These are phyloP conservation scores for Syrista parreyssii DNA, from an alignment of 2,888 invertebrate genomes.

Conservation along the genomic window DNA sequence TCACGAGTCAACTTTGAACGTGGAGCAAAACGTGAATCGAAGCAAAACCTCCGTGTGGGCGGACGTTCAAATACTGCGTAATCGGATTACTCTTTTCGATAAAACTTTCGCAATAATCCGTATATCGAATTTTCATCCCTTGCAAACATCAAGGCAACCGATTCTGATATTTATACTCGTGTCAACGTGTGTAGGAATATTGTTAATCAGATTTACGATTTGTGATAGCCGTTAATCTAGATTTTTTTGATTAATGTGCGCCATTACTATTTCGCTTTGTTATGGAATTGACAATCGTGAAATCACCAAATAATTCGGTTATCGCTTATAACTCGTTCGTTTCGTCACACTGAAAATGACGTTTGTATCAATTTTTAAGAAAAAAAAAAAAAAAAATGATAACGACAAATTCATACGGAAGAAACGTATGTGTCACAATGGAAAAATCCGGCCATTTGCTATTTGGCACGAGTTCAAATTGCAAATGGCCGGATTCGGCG, in stretches of 20 bases:
- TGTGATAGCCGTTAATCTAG: not conserved
- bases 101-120: not conserved
- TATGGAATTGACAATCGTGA: not conserved
- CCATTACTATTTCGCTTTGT: not conserved
- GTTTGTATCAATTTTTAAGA: not conserved
- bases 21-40: not conserved
- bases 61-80: not conserved
- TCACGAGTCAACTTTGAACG: not conserved
- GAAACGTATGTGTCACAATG: not conserved
- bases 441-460: not conserved
- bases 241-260: not conserved
- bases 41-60: not conserved
- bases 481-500: not conserved
- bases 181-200: not conserved
- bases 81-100: not conserved
- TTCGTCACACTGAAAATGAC: not conserved
- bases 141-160: not conserved
- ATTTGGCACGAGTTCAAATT: constrained; percentile 9
- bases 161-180: not conserved
- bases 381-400: not conserved
- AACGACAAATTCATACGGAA: not conserved
- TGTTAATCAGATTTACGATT: not conserved
- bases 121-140: not conserved
- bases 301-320: not conserved
- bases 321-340: not conserved